Conservation (phyloP, 2,113 vertebrate genomes). For the Neogale vison region DNA sequence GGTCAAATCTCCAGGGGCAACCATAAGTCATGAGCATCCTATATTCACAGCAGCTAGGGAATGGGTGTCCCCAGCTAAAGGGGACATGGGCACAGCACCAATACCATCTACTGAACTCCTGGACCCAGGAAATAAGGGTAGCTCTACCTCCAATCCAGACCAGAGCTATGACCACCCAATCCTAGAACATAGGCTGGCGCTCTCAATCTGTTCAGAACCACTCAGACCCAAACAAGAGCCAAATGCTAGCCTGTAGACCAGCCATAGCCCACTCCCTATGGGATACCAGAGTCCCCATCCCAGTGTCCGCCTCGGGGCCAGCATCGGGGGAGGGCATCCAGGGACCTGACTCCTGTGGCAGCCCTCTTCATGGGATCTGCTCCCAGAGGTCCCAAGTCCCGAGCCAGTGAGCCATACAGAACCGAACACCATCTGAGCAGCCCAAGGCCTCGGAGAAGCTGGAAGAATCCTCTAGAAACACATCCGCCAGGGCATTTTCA, state of each 20-base stretch:
- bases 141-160: background rate
- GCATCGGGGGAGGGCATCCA: background rate
- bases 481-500: background rate
- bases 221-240: background rate
- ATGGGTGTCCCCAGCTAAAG: background rate
- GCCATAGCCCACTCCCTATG: background rate
- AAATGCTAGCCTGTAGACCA: background rate
- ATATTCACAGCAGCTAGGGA: background rate
- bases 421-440: background rate
- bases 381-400: background rate
- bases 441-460: background rate
- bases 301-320: too few relatives aligned
- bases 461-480: background rate
- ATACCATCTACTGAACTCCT: background rate
- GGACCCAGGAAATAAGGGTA: background rate
- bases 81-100: background rate
- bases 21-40: background rate
- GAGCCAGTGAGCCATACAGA: background rate
- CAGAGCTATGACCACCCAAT: background rate
- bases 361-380: background rate
- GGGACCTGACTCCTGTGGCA: background rate
- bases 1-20: background rate
- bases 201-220: background rate
- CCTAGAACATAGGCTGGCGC: background rate
- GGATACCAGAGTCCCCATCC: background rate